Conservation (phyloP, 2,888 invertebrate species). For the Cheilosia vernalis region DNA sequence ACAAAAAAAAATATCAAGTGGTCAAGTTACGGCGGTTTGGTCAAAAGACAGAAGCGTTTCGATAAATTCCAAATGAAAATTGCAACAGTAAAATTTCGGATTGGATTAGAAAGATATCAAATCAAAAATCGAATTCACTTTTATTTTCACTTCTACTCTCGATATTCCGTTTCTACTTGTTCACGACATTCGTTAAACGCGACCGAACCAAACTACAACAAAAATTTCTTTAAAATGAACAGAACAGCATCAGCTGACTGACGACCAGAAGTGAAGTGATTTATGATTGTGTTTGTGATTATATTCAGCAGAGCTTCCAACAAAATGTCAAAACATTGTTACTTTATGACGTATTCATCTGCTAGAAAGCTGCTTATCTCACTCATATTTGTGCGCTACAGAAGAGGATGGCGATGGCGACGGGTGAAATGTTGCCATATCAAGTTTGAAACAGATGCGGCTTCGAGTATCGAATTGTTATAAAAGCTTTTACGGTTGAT, state of each 20-base stretch:
- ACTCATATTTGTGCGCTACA: not conserved
- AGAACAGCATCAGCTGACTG: constrained; percentile 43
- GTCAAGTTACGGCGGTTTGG: constrained; percentile 16
- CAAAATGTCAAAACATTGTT: constrained; percentile 60
- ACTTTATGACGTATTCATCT: constrained; percentile 24
- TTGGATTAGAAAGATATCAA: not conserved
- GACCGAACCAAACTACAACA: constrained; percentile 54
- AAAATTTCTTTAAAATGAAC: constrained; percentile 47
- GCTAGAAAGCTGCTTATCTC: constrained; percentile 23
- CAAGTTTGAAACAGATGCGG: not conserved
- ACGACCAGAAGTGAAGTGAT: constrained; percentile 2
- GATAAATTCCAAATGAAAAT: constrained; percentile 19
- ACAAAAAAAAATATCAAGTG: constrained; percentile 8
- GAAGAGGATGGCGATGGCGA: constrained; percentile 16
- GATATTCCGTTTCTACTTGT: constrained; percentile 9
- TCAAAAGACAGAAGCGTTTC: constrained; percentile 4
- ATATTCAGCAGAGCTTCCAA: constrained; percentile 30
- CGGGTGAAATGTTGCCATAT: constrained; percentile 10
- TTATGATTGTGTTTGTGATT: not conserved
- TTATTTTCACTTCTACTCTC: constrained; percentile 36
- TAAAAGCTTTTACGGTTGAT: not conserved
- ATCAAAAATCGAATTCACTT: constrained; percentile 20
- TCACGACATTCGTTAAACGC: constrained; percentile 17
- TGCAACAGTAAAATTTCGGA: not conserved
- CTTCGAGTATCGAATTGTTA: constrained; percentile 37